Conservation (phyloP, 2,888 invertebrate genomes). For the Scaptomyza caliginosa region DNA sequence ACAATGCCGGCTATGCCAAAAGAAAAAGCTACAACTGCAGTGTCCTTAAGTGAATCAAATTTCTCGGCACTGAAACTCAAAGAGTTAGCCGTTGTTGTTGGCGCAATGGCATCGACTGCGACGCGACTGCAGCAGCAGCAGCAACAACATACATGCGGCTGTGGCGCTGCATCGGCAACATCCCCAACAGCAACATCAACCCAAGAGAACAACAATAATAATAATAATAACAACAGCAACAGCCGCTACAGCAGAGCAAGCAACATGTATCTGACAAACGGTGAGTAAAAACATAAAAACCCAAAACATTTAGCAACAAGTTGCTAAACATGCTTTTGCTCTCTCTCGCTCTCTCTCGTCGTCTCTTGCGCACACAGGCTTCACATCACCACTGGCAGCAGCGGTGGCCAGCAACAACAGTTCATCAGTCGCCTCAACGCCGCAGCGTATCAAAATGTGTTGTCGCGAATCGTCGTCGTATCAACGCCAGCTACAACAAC, state of each 20-base stretch:
- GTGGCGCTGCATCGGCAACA: conserved; percentile 46
- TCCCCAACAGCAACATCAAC: conserved; percentile 30
- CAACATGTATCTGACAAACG: conserved; percentile 74
- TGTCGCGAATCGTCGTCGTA: conserved; percentile 39
- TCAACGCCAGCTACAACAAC: conserved; percentile 51
- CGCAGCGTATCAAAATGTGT: conserved; percentile 64
- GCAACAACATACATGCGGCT: conserved; percentile 46
- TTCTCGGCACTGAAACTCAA: conserved; percentile 80
- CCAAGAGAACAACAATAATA: conserved; percentile 46
- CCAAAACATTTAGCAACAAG: conserved; percentile 46
- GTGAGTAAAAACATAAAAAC: conserved; percentile 52
- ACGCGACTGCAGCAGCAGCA: conserved; percentile 52
- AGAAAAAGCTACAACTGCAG: conserved; percentile 82
- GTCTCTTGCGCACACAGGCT: conserved; percentile 55
- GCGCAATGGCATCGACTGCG: conserved; percentile 60
- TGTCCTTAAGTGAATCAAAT: conserved; percentile 82
- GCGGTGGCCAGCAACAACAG: conserved; percentile 75
- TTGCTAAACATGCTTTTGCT: conserved; percentile 29
- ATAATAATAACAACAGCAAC: conserved; percentile 48
- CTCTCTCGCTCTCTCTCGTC: background rate
- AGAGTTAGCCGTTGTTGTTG: conserved; percentile 61
- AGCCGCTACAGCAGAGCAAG: conserved; percentile 41
- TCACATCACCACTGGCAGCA: conserved; percentile 80
- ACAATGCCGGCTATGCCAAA: conserved; percentile 84
- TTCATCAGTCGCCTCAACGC: conserved; percentile 62